A percentile compares a stretch with the other conserved stretches of the same genome.
Evolutionary conservation across 2,888 invertebrate species (phyloP).

Genomic region (Troglohyphantes excavatus): DNA sequence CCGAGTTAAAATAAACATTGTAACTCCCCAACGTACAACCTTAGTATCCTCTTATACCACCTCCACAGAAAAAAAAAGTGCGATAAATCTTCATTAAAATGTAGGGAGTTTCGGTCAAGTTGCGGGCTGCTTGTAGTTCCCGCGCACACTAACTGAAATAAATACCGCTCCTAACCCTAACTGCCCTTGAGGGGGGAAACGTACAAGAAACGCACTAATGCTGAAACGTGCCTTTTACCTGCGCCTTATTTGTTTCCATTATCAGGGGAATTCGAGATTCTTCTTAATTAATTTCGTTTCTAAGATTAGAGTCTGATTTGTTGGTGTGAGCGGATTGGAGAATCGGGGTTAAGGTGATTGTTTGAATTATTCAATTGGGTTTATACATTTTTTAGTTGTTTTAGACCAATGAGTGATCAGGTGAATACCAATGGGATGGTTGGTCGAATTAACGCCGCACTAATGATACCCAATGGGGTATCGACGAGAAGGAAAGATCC

Average conservation of each 20-base stretch:
- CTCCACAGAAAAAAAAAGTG: neutral
- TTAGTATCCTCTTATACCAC: neutral
- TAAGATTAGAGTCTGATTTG: neutral
- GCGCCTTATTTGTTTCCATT: conserved; percentile 24
- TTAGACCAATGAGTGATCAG: no score
- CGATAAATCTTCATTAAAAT: neutral
- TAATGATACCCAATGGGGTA: no score
- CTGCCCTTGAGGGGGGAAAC: neutral
- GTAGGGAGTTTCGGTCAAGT: neutral
- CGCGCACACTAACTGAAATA: conserved; percentile 11
- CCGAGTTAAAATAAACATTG: neutral
- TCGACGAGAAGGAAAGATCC: no score
- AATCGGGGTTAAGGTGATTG: no score
- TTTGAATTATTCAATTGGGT: no score
- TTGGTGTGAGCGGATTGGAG: neutral
- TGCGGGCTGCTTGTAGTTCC: neutral
- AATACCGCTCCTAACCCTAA: conserved; percentile 3
- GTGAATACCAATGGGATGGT: no score
- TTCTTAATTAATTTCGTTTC: conserved; percentile 5
- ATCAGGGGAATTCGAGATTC: neutral
- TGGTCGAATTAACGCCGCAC: no score
- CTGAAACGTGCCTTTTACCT: conserved; percentile 1
- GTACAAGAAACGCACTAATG: neutral
- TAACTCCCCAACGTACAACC: neutral
- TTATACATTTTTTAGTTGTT: no score